A percentile compares a stretch with the other conserved stretches of the same genome.
Evolutionary conservation across 35 echinoderm and acorn worm genomes (phyloP).

Genomic region (Heliocidaris tuberculata): DNA sequence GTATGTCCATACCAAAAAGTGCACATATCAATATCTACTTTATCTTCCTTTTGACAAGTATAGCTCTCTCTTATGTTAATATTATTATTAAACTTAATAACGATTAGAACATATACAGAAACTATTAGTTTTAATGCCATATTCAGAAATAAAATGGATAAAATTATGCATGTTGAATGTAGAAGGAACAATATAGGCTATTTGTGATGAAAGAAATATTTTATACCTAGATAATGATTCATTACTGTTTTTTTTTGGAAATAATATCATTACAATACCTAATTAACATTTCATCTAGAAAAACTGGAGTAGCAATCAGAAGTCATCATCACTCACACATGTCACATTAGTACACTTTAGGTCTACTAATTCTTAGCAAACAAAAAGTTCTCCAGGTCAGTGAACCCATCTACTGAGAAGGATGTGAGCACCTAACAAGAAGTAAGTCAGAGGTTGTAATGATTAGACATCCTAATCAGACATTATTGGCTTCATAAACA

Average conservation of each 20-base stretch:
- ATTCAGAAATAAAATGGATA: too few species aligned
- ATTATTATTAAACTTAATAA: too few species aligned
- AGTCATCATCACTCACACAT: not conserved
- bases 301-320: not conserved
- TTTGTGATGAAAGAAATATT: too few species aligned
- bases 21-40: not conserved
- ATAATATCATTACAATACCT: too few species aligned
- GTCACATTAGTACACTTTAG: not conserved
- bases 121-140: too few species aligned
- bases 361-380: not conserved
- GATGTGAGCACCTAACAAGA: not conserved
- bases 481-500: not conserved
- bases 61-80: too few species aligned
- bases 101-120: too few species aligned
- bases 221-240: too few species aligned
- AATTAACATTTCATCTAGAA: not conserved
- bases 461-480: not conserved
- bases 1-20: not conserved
- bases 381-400: not conserved
- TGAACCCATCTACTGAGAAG: not conserved
- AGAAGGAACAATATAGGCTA: too few species aligned
- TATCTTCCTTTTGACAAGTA: not conserved
- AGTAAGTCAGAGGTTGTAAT: not conserved
- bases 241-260: too few species aligned
- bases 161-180: too few species aligned